These are phyloP conservation scores for Dicyrtomina minuta DNA, from an alignment of 2,888 invertebrate species.

Conservation along the genomic window DNA sequence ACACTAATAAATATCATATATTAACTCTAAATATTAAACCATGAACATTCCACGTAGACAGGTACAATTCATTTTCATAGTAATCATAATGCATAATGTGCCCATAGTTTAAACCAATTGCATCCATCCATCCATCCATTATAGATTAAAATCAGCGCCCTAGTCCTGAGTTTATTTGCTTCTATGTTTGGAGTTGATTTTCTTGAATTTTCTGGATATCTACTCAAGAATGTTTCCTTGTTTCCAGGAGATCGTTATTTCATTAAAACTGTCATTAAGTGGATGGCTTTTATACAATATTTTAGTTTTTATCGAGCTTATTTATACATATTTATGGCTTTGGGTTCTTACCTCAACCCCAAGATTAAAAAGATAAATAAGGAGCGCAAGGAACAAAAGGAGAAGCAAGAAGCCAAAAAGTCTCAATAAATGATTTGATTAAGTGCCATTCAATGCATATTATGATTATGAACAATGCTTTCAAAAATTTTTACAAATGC, in stretches of 20 bases:
- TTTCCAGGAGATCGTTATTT: not conserved
- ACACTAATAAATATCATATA: too few relatives aligned
- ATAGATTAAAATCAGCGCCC: not conserved
- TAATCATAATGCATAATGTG: too few relatives aligned
- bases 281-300: slow-evolving; percentile 13
- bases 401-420: too few relatives aligned
- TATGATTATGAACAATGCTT: too few relatives aligned
- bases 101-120: not conserved
- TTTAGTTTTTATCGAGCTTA: slow-evolving; percentile 24
- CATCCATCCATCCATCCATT: not conserved
- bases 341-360: slow-evolving; percentile 1
- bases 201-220: not conserved
- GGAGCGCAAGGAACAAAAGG: too few relatives aligned
- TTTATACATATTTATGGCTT: slow-evolving; percentile 1
- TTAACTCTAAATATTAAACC: too few relatives aligned
- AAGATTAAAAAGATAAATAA: not conserved
- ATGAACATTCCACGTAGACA: too few relatives aligned
- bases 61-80: too few relatives aligned
- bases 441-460: too few relatives aligned
- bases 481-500: too few relatives aligned
- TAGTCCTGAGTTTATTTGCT: not conserved
- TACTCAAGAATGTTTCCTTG: not conserved
- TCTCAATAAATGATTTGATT: too few relatives aligned
- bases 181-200: not conserved
- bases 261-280: not conserved